Evolutionary conservation across 1,140 invertebrate species (phyloP).

Genomic region (Drosophila nasuta): DNA sequence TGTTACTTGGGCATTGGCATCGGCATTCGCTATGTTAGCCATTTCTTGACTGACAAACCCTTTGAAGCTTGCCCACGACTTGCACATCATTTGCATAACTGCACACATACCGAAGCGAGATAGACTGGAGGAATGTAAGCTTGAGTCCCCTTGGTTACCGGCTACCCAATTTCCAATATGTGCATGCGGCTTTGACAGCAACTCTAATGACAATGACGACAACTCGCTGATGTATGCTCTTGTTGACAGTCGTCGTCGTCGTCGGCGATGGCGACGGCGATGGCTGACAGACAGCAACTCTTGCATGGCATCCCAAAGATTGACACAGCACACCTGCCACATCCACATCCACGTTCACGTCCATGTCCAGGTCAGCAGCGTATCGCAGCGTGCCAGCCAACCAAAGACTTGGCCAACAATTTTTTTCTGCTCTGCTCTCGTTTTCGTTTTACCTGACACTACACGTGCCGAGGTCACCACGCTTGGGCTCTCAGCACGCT

Average conservation of each 20-base stretch:
- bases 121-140: neutral
- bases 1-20: neutral
- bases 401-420: conserved; percentile 26
- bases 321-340: conserved; percentile 59
- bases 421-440: neutral
- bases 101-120: neutral
- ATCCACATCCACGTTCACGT: neutral
- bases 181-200: conserved; percentile 38
- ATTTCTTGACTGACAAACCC: conserved; percentile 26
- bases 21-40: conserved; percentile 16
- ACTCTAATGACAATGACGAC: conserved; percentile 41
- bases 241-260: conserved; percentile 60
- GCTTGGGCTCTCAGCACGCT: neutral
- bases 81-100: conserved; percentile 44
- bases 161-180: conserved; percentile 21
- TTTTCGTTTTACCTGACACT: neutral
- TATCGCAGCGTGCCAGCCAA: conserved; percentile 22
- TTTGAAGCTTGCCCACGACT: conserved; percentile 38
- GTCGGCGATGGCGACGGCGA: conserved; percentile 14
- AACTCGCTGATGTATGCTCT: conserved; percentile 29
- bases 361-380: conserved; percentile 49
- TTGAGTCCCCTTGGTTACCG: neutral
- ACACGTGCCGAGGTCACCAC: conserved; percentile 50
- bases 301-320: conserved; percentile 45
- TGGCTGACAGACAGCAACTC: conserved; percentile 31